phyloP scores from a whole-genome alignment of 2,888 invertebrate genomes.

The Brenthis hecate region DNA sequence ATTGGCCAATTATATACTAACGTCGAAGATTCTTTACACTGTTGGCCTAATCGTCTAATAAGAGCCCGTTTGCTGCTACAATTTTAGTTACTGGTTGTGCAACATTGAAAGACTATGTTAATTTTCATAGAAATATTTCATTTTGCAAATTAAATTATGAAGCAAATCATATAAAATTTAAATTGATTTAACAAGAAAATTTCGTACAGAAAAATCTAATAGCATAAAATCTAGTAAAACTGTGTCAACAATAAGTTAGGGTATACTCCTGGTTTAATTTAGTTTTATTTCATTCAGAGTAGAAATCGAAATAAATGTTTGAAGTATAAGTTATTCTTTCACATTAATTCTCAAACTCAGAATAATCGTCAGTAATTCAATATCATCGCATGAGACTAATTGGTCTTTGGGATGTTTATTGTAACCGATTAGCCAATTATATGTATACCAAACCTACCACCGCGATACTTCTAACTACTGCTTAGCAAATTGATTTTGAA shows the following conservation, averaged over 20 bases:
- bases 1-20: conserved; percentile 69
- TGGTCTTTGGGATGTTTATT: conserved; percentile 55
- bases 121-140: neutral
- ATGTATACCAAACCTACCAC: conserved; percentile 38
- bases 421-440: conserved; percentile 69
- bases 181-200: too few species aligned
- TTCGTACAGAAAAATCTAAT: too few species aligned
- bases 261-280: too few species aligned
- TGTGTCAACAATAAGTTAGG: too few species aligned
- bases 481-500: conserved; percentile 2
- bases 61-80: conserved; percentile 8
- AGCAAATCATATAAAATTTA: too few species aligned
- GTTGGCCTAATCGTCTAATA: conserved; percentile 9
- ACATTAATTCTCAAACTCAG: neutral
- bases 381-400: conserved; percentile 59
- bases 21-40: conserved; percentile 47
- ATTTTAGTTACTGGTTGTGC: neutral
- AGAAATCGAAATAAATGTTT: neutral
- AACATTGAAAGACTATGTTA: neutral
- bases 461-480: conserved; percentile 47
- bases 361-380: conserved; percentile 39
- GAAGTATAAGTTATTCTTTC: neutral
- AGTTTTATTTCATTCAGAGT: too few species aligned
- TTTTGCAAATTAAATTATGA: neutral
- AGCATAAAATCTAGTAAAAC: too few species aligned